These are phyloP conservation scores for Podarcis siculus DNA, from an alignment of 2,797 vertebrate species.

Conservation along the genomic window DNA sequence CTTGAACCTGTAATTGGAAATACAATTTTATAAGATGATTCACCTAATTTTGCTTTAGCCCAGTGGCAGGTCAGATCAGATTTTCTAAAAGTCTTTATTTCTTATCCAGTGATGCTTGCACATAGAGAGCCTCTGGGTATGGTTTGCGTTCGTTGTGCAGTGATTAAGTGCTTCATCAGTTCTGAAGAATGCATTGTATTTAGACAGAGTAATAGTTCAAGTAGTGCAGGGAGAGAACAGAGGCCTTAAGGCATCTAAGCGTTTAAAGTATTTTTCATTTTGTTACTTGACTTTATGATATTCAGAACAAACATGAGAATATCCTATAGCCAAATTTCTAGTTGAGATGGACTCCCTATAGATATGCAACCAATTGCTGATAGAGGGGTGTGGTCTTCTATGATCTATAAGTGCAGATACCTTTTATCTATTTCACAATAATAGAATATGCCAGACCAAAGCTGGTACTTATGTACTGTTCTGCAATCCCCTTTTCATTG, in stretches of 20 bases:
- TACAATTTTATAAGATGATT: slow-evolving; percentile 38
- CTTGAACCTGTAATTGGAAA: slow-evolving; percentile 31
- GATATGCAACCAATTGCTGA: background rate
- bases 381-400: background rate
- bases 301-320: slow-evolving; percentile 2
- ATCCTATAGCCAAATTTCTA: background rate
- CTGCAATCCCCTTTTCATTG: background rate
- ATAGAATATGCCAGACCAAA: background rate
- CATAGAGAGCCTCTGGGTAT: slow-evolving; percentile 46
- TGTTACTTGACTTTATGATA: background rate
- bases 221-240: slow-evolving; percentile 30
- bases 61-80: slow-evolving; percentile 45
- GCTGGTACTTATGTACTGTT: background rate
- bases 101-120: slow-evolving; percentile 28
- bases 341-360: background rate
- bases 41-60: slow-evolving; percentile 44
- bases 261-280: slow-evolving; percentile 23
- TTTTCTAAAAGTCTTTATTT: slow-evolving; percentile 56
- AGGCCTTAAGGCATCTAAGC: slow-evolving; percentile 3
- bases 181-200: slow-evolving; percentile 54
- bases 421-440: background rate
- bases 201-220: slow-evolving; percentile 48
- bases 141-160: slow-evolving; percentile 29
- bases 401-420: background rate
- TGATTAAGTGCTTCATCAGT: slow-evolving; percentile 50